These are phyloP conservation scores for Sialia sialis DNA, from an alignment of 2,113 vertebrate species.

Conservation along the genomic window DNA sequence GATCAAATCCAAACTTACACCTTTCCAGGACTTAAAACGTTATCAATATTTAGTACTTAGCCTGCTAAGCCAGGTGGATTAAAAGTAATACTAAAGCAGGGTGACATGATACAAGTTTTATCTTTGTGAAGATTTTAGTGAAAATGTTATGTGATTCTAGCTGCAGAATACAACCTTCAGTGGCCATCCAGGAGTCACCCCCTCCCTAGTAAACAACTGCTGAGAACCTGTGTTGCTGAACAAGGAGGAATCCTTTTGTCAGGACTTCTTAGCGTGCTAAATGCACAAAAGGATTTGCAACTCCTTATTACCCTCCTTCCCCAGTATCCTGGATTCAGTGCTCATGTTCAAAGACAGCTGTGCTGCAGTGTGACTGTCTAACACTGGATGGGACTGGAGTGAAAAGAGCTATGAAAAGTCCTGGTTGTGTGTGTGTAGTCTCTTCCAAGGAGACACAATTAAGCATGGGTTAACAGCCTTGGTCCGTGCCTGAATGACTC, in stretches of 20 bases:
- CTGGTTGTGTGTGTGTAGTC: neutral
- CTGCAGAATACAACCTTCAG: neutral
- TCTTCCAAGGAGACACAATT: neutral
- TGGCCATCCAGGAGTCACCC: neutral
- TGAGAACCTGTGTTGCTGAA: neutral
- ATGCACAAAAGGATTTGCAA: neutral
- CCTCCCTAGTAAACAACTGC: neutral
- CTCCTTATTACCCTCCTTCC: neutral
- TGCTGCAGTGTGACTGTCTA: neutral
- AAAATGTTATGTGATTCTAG: neutral
- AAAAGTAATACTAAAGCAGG: neutral
- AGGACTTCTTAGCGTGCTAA: neutral
- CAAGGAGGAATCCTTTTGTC: neutral
- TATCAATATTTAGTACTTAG: neutral
- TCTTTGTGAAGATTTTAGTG: neutral
- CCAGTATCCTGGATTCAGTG: neutral
- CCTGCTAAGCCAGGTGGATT: neutral
- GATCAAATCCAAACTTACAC: neutral
- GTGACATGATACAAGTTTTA: neutral
- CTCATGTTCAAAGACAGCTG: neutral
- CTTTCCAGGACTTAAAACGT: neutral
- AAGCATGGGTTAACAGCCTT: neutral
- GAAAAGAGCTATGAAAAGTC: neutral
- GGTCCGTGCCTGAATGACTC: neutral
- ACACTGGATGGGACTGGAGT: neutral